phyloP scores from a whole-genome alignment of 2,888 invertebrate species.

The Agrenia bidenticulata region DNA sequence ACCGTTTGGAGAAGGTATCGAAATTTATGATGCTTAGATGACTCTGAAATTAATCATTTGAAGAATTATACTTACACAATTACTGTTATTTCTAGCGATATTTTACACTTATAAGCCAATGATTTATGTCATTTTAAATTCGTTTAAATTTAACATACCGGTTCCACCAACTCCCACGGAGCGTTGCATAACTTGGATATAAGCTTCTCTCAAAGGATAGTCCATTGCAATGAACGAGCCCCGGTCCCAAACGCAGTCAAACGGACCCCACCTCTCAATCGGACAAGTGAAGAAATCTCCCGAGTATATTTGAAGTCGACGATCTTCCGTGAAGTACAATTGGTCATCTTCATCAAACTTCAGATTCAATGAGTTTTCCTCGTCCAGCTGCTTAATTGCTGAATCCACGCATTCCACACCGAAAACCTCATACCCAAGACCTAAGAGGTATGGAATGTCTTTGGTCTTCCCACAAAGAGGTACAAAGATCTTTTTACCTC shows the following conservation, averaged over 20 bases:
- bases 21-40: conserved; percentile 39
- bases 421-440: conserved; percentile 53
- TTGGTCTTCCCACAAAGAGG: conserved; percentile 54
- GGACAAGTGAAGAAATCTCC: conserved; percentile 53
- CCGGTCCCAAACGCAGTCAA: conserved; percentile 54
- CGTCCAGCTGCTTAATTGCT: conserved; percentile 47
- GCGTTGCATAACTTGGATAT: conserved; percentile 38
- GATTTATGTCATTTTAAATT: background rate
- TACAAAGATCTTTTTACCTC: conserved; percentile 46
- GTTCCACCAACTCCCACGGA: conserved; percentile 21
- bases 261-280: conserved; percentile 51
- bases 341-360: conserved; percentile 32
- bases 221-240: conserved; percentile 53
- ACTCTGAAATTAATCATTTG: too few species aligned
- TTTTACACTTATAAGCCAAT: conserved; percentile 1
- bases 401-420: conserved; percentile 52
- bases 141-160: conserved; percentile 1
- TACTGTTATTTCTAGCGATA: too few species aligned
- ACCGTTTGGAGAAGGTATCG: conserved; percentile 39
- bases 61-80: too few species aligned
- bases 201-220: conserved; percentile 33
- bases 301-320: conserved; percentile 49
- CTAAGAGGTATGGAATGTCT: conserved; percentile 53
- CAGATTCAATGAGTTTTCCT: conserved; percentile 45
- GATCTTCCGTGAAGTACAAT: conserved; percentile 42